phyloP scores from a whole-genome alignment of 1,140 invertebrate genomes.

The Acromyrmex echinatior region DNA sequence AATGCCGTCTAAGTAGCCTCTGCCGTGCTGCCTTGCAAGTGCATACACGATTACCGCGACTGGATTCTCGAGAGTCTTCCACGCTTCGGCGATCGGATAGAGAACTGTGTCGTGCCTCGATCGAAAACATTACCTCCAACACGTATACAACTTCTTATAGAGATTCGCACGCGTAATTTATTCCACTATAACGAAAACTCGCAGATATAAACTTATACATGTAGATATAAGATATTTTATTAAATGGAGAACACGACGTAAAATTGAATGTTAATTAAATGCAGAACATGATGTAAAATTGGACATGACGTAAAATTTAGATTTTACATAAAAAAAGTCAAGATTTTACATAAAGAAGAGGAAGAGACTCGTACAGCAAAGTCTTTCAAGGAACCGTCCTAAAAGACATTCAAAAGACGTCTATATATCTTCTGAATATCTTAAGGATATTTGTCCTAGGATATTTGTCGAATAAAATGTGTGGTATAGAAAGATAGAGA shows the following conservation, averaged over 20 bases:
- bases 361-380: no score
- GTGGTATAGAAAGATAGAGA: background rate
- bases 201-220: no score
- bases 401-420: no score
- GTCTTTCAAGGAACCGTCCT: no score
- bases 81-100: slow-evolving; percentile 35
- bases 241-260: background rate
- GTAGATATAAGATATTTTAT: background rate
- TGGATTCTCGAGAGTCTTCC: slow-evolving; percentile 51
- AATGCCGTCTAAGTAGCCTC: slow-evolving; percentile 70
- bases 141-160: background rate
- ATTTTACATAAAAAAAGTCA: background rate
- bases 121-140: background rate
- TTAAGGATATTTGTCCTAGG: no score
- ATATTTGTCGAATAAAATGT: no score
- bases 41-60: slow-evolving; percentile 60
- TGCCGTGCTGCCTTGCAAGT: slow-evolving; percentile 17
- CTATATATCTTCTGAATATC: no score
- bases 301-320: background rate
- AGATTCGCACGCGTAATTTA: slow-evolving; percentile 12
- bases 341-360: background rate
- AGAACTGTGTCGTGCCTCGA: slow-evolving; percentile 14
- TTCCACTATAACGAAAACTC: background rate
- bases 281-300: background rate
- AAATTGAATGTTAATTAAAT: background rate